Base-by-base conservation (phyloP, 2,888 invertebrate genomes). In the Venustoraphidia nigricollis region DNA sequence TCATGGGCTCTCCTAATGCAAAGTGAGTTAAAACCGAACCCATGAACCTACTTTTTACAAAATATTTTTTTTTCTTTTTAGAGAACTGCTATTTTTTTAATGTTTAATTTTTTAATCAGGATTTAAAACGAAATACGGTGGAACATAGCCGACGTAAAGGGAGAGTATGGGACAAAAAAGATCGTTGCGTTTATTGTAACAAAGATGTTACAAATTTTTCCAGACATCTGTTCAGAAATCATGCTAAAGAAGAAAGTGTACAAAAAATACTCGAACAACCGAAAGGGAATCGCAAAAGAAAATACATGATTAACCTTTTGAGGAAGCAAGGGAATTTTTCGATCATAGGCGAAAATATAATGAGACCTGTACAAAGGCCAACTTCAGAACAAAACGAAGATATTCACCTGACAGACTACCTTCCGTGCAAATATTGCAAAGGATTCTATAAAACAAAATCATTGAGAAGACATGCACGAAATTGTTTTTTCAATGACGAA, bases 141-240 rank as follows among this genome's bases (percentile, higher is more conserved):
- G 51, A 54, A 49, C 9, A 38, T 9, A 55, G 51, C 45, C 44
- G 13, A 9, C 46, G 54, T 11, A 52, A 52, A 48, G 41, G 42
- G 8, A 50, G 52, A 40, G 44, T 52, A 13, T 56, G 55, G 56
- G 52, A 56, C 42, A 56, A 55, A 50, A 52, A 48, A 50, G 55
- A 55, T 50, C 40, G 53, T 2, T 56, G 55, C 40, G 8, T 45
- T 9, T 53, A 53, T 46, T 56, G 54, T 36, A 40, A 52, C 36
- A 44, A 9, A 34, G 53, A 56, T 47, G 40, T 53, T 2, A 56
- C 56, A 47, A 55, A 56, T 41, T 55, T 56, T 48, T 55, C 53
- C 9, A 45, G 53, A 39, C 54, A 56, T 50, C 37, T 56, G 34
- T 51, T 50, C 39, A 41, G 55, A 49, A 54, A 54, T 10, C 54